Base-by-base conservation (phyloP, 2,797 vertebrate species). In the Tinamus major region DNA sequence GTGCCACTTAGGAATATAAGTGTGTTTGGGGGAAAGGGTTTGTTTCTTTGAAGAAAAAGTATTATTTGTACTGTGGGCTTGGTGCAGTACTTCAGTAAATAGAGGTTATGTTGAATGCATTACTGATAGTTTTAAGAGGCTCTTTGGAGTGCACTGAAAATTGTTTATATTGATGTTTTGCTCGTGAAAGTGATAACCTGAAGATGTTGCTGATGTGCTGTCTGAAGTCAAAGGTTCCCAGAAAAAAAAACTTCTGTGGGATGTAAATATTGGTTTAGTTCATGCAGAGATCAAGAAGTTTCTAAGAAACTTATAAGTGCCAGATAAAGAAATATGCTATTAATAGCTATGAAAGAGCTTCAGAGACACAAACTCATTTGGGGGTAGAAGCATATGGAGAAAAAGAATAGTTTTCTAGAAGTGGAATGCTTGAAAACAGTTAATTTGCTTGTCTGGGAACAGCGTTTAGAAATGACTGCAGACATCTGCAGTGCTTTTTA, bases 401-500 rank as follows among this genome's bases (percentile, higher is more conserved):
- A 93, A 91, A 49, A 67, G 76, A 72, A 56, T 56, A 42, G 24
- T 77, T 82, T 87, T 87, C 31, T 87, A 18, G 13, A 79, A 75
- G 53, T 26, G n/a, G 58, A 41, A 49, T 88, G 77, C 88, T 90
- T 86, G 70, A 78, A 88, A 91, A 67, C 63, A 70, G 69, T 89
- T 95, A 77, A 80, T 88, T 90, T 61, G 39, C 87, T 88, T 2
- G 0, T 70, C 74, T 91, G 83, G 62, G 76, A 72, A 74, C 91
- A 64, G 93, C 95, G 95, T 96, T 93, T 70, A 91, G 91, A 81
- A 88, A 86, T 71, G 90, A 91, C 96, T 94, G 94, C 95, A 96
- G 96, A 94, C 91, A 94, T 95, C 94, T 96, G 95, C 96, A 96
- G 95, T 95, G 95, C 94, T 90, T 89, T 86, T 96, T 90, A 96